These are phyloP conservation scores for Plebejus argus DNA, from an alignment of 2,888 invertebrate species.

Conservation along the genomic window DNA sequence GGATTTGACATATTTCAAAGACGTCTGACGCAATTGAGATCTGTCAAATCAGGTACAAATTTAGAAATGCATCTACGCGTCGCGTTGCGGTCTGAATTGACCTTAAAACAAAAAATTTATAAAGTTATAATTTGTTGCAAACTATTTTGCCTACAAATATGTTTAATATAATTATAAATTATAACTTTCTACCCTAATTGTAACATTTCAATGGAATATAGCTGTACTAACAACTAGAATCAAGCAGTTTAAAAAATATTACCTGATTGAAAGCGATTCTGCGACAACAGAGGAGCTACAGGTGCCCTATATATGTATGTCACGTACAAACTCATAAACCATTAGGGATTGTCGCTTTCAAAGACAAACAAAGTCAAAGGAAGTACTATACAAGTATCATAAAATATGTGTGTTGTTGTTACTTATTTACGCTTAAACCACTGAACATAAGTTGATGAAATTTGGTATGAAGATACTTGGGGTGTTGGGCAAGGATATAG, in stretches of 20 bases:
- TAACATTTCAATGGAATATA: too few relatives aligned
- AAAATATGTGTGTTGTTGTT: not conserved
- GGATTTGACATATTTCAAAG: too few relatives aligned
- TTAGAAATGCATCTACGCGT: too few relatives aligned
- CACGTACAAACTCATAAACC: slow-evolving; percentile 1
- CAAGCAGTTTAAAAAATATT: not conserved
- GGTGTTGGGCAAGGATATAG: too few relatives aligned
- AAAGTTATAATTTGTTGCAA: too few relatives aligned
- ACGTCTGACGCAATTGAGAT: too few relatives aligned
- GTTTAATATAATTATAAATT: too few relatives aligned
- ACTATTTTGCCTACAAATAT: too few relatives aligned
- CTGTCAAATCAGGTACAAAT: too few relatives aligned
- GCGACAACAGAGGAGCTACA: not conserved
- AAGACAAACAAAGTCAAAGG: not conserved
- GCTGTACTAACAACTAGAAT: not conserved
- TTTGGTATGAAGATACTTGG: too few relatives aligned
- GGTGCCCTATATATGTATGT: not conserved
- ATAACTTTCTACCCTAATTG: not conserved
- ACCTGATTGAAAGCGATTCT: not conserved
- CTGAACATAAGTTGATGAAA: not conserved
- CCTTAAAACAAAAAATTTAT: too few relatives aligned
- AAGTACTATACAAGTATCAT: not conserved
- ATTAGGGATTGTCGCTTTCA: not conserved
- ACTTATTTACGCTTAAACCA: not conserved
- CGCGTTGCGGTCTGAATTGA: too few relatives aligned